Conservation (phyloP, 2,797 vertebrate genomes). For the Mionectes olivaceus region DNA sequence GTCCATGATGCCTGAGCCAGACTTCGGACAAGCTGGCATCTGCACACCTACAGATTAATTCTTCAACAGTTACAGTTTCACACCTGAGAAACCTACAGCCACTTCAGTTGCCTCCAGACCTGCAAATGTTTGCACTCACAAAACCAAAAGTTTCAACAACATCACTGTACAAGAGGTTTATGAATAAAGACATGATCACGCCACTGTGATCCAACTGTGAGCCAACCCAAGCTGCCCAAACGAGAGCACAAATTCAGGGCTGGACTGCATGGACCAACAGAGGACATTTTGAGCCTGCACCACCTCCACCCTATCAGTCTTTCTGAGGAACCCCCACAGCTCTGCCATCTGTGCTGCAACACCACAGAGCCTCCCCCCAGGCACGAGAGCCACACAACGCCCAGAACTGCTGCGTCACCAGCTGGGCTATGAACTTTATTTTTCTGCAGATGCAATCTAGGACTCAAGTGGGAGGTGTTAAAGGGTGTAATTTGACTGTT, state of each 20-base stretch:
- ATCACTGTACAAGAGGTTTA: neutral
- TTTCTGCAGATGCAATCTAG: slow-evolving; percentile 13
- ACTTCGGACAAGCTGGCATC: neutral
- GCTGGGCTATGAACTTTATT: slow-evolving; percentile 17
- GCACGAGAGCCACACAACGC: neutral
- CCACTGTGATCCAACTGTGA: too few relatives aligned
- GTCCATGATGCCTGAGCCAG: neutral
- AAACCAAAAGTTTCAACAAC: neutral
- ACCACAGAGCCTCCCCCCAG: neutral
- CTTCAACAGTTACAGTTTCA: neutral
- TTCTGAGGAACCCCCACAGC: neutral
- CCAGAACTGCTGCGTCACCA: neutral
- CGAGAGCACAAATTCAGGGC: neutral
- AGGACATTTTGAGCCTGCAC: neutral
- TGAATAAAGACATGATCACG: rapidly evolving
- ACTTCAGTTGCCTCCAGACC: neutral
- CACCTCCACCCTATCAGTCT: neutral
- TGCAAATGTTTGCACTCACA: neutral
- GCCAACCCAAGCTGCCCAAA: rapidly evolving
- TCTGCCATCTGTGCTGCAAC: neutral
- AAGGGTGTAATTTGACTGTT: slow-evolving; percentile 22
- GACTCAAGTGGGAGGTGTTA: slow-evolving; percentile 8
- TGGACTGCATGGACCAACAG: neutral
- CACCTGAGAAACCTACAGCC: neutral
- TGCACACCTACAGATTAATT: neutral